These are phyloP conservation scores for Anguilla pacifica DNA, from an alignment of 2,797 vertebrate species.

Conservation along the genomic window DNA sequence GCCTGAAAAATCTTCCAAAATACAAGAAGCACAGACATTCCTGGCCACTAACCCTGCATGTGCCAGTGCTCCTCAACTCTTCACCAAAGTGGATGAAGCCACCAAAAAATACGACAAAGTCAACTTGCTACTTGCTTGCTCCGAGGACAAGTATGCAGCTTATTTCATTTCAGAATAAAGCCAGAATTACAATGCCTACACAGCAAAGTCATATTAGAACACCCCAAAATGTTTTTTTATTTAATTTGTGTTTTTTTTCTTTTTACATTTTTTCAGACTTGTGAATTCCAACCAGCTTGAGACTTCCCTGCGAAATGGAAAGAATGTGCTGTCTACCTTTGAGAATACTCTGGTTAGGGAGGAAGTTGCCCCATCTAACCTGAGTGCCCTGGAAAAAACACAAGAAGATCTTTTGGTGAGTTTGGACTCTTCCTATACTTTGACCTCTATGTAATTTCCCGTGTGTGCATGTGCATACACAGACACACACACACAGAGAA, in stretches of 20 bases:
- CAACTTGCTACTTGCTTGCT: conserved; percentile 79
- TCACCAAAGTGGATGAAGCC: conserved; percentile 79
- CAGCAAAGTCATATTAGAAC: not conserved
- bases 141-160: conserved; percentile 85
- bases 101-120: conserved; percentile 80
- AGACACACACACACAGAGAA: no score
- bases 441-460: no score
- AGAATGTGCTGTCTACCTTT: conserved; percentile 74
- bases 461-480: not conserved
- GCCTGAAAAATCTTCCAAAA: conserved; percentile 78
- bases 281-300: conserved; percentile 84
- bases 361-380: conserved; percentile 81
- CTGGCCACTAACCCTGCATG: conserved; percentile 74
- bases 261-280: conserved; percentile 70
- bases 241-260: not conserved
- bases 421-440: not conserved
- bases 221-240: not conserved
- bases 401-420: conserved; percentile 84
- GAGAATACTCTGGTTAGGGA: conserved; percentile 87
- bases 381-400: conserved; percentile 76
- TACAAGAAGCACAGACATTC: conserved; percentile 82
- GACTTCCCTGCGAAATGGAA: conserved; percentile 82
- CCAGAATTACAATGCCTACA: not conserved
- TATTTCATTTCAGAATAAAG: not conserved
- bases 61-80: conserved; percentile 77